Evolutionary conservation across 2,797 vertebrate species (phyloP), one percentile per base, ranked within the genome.

Genomic region (Manis javanica): DNA sequence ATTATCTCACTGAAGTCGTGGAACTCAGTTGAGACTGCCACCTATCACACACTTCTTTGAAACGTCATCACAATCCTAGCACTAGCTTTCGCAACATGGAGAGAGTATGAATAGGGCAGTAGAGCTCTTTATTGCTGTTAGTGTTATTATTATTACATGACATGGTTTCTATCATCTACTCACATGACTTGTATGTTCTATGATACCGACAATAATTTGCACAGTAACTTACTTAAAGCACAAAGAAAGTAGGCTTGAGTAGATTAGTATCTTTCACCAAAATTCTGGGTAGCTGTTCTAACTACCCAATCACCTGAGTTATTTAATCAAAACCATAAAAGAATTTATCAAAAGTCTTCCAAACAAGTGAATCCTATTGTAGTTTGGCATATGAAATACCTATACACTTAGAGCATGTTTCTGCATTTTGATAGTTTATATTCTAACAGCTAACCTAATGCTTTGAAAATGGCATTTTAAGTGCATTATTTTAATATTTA

Each of bases 1-100:
- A 59, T 64, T 90, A 61, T 37, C 79, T 95, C 81, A 85, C 39
- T 53, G 49, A 81, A 91, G 85, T 69, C 63, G 4, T 0, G 12
- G 68, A 86, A 89, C 59, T 97, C 96, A 83, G 96, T 66, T 71
- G 93, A 97, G 94, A 95, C 91, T 96, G 97, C 95, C 97, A 97
- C 93, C 96, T 96, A 90, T 26, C 97, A 95, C 46, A 57, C 74
- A 89, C 46, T 82, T 94, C 31, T 71, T 74, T 85, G 66, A 66
- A 90, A 77, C 95, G 39, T 88, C 81, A 95, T 12, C 39, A 26
- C 21, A 55, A 37, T 15, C 7, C 16, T 31, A 75, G 23, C 0
- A 37, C 55, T 31, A 55, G 69, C 31, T 95, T 87, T 57, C 71
- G 21, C 39, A 66, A 66, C 64, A 68, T 9, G 68, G 13, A 18